Conservation (phyloP, 2,888 invertebrate species). For the Rugalucina vietnamica region DNA sequence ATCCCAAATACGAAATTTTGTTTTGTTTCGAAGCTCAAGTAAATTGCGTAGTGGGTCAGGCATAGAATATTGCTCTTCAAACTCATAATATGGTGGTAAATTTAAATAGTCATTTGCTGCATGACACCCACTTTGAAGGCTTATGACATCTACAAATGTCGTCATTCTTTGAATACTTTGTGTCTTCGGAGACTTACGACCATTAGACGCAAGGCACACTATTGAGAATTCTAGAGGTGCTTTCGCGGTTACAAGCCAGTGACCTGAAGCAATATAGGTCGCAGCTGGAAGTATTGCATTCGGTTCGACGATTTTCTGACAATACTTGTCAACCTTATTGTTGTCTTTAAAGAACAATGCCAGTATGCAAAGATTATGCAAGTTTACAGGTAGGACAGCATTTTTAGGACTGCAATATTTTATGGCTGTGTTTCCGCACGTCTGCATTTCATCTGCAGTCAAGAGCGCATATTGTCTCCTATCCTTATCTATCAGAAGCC, state of each 20-base stretch:
- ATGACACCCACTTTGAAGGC: background rate
- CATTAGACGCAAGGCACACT: background rate
- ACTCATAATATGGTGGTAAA: background rate
- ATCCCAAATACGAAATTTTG: background rate
- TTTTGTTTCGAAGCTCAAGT: background rate
- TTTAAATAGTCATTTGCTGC: background rate
- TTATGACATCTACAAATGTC: background rate
- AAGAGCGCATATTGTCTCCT: background rate
- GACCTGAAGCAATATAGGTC: background rate
- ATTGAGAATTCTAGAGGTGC: background rate
- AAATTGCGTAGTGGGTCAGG: background rate
- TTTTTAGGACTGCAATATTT: background rate
- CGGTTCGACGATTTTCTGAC: background rate
- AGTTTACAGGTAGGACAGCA: background rate
- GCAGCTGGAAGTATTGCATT: background rate
- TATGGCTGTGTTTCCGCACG: background rate
- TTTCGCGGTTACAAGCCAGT: background rate
- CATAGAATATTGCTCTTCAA: background rate
- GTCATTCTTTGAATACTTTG: background rate
- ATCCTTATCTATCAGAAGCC: background rate
- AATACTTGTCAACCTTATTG: background rate
- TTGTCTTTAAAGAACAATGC: background rate
- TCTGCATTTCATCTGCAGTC: background rate
- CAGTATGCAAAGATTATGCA: background rate
- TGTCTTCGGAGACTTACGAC: background rate